Evolutionary conservation across 1,140 invertebrate genomes (phyloP).

Genomic region (Lasaia peninsularis): DNA sequence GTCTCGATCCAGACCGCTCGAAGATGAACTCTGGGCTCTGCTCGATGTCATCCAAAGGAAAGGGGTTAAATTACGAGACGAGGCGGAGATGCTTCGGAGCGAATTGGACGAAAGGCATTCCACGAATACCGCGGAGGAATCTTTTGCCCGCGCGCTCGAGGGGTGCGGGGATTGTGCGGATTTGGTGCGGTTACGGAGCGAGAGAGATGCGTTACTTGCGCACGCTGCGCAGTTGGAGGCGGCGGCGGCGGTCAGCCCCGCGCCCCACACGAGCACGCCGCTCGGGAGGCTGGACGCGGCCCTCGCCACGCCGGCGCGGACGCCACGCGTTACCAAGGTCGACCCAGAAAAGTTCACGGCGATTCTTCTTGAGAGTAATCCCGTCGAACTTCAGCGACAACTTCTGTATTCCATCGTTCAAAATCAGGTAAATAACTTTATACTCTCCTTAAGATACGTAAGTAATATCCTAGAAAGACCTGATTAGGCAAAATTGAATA

Average conservation of each 20-base stretch:
- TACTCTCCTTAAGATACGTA: no score
- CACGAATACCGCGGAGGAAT: slow-evolving; percentile 70
- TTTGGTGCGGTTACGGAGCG: slow-evolving; percentile 78
- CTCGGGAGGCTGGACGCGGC: slow-evolving; percentile 76
- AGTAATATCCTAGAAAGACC: no score
- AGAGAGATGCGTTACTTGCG: slow-evolving; percentile 84
- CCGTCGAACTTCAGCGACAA: slow-evolving; percentile 89
- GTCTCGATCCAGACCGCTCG: slow-evolving; percentile 63
- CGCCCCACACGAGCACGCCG: slow-evolving; percentile 36
- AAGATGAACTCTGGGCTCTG: slow-evolving; percentile 91
- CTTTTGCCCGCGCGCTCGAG: slow-evolving; percentile 69
- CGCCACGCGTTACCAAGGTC: slow-evolving; percentile 76
- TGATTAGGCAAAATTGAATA: no score
- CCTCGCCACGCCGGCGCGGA: slow-evolving; percentile 73
- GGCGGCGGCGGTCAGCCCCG: slow-evolving; percentile 69
- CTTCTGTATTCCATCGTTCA: slow-evolving; percentile 89
- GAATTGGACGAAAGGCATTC: slow-evolving; percentile 70
- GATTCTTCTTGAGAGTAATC: slow-evolving; percentile 88
- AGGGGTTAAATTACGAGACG: slow-evolving; percentile 85
- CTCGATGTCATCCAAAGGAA: slow-evolving; percentile 91
- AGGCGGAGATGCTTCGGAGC: slow-evolving; percentile 73
- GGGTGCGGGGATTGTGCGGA: slow-evolving; percentile 64
- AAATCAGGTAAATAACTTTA: slow-evolving; percentile 83
- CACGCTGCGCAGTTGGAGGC: slow-evolving; percentile 85
- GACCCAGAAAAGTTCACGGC: slow-evolving; percentile 87